Base-by-base conservation (phyloP, 1,140 invertebrate genomes). In the Fopius arisanus region DNA sequence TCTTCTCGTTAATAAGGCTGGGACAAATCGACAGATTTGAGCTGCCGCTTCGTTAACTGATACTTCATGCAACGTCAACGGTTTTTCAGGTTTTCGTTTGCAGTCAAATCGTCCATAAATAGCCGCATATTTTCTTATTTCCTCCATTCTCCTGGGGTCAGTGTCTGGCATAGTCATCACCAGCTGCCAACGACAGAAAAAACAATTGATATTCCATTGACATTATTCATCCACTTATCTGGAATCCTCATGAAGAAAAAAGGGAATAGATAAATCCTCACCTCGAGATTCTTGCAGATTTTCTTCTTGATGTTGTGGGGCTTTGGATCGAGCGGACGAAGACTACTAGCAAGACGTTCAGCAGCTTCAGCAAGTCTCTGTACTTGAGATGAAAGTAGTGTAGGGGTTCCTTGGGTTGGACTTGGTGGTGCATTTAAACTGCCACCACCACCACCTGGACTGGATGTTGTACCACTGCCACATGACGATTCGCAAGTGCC, bases 81-180 rank as follows among this genome's bases (percentile, higher is more conserved):
- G 96, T 86, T 98, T 98, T 86, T 98, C 96, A 0, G 96, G 95
- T 81, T 97, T 96, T 80, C 97, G 89, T 85, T 98, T 98, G 81
- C 97, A 98, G 85, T 99, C 97, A 84, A 98, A 98, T 73, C 95
- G 90, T 2, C 97, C 97, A 85, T 99, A 99, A 81, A 99, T 99
- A 12, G 97, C 96, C 14, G 97, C 95, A 86, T 96, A 99, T 85
- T 97, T 97, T 80, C 97, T 91, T 76, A 99, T 96, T 83, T 97
- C 94, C 68, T 98, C 96, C 94, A 98, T 96, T 77, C 95, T 88
- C 14, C 93, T 89, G 0, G 95, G 96, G 88, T 97, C 96, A 67
- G 92, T 92, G 79, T 96, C 95, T 6, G 93, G 90, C 94, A 98
- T 96, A 74, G 93, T 92, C 90, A 97, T 95, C 23, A 97, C 94